Evolutionary conservation across 37 sponge, comb jelly and placozoan species (phyloP).

Genomic region (Haliclona indistincta): DNA sequence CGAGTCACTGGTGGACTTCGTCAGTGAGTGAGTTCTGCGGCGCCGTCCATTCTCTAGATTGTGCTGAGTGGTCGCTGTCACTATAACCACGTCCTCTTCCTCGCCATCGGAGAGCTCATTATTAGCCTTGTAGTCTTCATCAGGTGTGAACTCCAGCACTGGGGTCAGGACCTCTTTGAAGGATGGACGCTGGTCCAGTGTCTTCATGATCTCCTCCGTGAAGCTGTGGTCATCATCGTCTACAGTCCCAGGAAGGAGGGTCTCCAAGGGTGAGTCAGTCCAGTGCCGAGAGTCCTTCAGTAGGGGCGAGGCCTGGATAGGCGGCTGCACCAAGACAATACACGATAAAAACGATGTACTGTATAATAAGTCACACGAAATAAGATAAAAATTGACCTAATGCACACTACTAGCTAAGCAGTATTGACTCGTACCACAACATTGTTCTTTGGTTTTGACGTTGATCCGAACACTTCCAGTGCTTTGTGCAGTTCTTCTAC

Average conservation of each 20-base stretch:
- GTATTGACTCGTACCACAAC: too few relatives aligned
- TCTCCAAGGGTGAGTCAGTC: background rate
- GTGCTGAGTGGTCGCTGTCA: background rate
- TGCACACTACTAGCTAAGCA: too few relatives aligned
- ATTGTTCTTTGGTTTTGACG: too few relatives aligned
- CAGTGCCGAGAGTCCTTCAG: background rate
- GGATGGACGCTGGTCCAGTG: background rate
- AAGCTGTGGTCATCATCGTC: slow-evolving; percentile 4
- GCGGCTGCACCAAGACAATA: background rate
- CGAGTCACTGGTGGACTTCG: background rate
- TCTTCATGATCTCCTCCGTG: background rate
- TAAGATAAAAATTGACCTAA: too few relatives aligned
- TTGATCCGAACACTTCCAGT: slow-evolving; percentile 23
- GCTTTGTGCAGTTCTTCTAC: slow-evolving; percentile 26
- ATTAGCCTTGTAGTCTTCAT: background rate
- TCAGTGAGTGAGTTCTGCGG: background rate
- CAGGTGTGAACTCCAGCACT: slow-evolving; percentile 26
- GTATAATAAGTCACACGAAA: too few relatives aligned
- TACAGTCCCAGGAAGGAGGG: slow-evolving; percentile 2
- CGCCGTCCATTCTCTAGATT: slow-evolving; percentile 5
- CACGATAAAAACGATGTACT: background rate
- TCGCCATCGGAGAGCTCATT: background rate
- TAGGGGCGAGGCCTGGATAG: background rate
- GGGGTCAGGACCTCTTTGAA: slow-evolving; percentile 49
- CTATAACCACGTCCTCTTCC: background rate